These are phyloP conservation scores for Tetrapedia diversipes DNA, from an alignment of 2,888 invertebrate species.

Conservation along the genomic window DNA sequence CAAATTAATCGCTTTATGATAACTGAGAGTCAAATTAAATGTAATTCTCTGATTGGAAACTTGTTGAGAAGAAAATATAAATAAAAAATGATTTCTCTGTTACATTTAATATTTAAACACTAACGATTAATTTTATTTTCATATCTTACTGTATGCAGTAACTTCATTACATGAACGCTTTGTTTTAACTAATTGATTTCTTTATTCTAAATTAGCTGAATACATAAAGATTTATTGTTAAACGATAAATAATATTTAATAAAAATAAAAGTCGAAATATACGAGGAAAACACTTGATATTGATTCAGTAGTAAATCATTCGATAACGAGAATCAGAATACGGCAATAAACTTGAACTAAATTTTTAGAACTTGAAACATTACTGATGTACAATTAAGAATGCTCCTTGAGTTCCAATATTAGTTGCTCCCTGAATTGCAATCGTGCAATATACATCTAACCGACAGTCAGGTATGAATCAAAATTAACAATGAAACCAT, in stretches of 20 bases:
- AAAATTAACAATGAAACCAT: slow-evolving; percentile 46
- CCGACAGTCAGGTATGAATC: slow-evolving; percentile 24
- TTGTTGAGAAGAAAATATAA: slow-evolving; percentile 2
- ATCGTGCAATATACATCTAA: slow-evolving; percentile 46
- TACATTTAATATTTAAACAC: background rate
- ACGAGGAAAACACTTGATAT: background rate
- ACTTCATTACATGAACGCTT: background rate
- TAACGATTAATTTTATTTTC: background rate
- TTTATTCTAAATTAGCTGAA: background rate
- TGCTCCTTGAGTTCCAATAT: slow-evolving; percentile 54
- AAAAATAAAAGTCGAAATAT: background rate
- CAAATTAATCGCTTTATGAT: no score
- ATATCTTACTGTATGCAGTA: background rate
- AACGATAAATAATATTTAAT: background rate
- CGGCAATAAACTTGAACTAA: background rate
- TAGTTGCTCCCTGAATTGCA: slow-evolving; percentile 34
- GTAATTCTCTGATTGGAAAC: slow-evolving; percentile 1
- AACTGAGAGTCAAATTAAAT: slow-evolving; percentile 33
- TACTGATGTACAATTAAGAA: slow-evolving; percentile 37
- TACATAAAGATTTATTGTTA: background rate
- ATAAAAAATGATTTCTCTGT: slow-evolving; percentile 1
- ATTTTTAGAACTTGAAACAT: slow-evolving; percentile 1
- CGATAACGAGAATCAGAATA: background rate
- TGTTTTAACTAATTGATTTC: background rate
- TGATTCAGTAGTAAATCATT: background rate